phyloP scores from a whole-genome alignment of 2,888 invertebrate species.

The Eupithecia vulgata region DNA sequence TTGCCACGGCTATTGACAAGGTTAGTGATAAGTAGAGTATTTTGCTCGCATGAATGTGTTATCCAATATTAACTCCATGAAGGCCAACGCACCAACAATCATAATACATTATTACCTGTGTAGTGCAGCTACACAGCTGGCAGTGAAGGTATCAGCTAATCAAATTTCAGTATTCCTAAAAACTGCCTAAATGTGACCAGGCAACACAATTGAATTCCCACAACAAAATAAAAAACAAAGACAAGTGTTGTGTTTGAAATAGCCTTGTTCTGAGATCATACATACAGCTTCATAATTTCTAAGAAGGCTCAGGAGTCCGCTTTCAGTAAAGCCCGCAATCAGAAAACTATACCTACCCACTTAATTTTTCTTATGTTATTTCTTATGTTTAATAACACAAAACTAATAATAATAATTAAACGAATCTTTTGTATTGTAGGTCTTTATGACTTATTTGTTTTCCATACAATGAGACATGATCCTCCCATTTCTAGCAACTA shows the following conservation, averaged over 20 bases:
- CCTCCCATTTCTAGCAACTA: conserved; percentile 16
- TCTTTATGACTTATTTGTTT: not conserved
- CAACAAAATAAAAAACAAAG: not conserved
- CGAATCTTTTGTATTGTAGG: not conserved
- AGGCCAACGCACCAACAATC: not conserved
- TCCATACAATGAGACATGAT: not conserved
- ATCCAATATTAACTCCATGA: not conserved
- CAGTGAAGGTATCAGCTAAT: not conserved
- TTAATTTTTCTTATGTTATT: too few species aligned
- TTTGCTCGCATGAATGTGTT: not conserved
- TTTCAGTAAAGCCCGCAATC: not conserved
- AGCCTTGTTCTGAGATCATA: not conserved
- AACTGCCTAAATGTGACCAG: not conserved
- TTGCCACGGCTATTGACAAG: conserved; percentile 85
- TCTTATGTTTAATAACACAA: too few species aligned
- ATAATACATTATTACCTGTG: not conserved
- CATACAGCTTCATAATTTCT: not conserved
- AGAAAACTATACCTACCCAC: too few species aligned
- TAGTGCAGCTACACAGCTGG: not conserved
- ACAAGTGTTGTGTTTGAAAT: not conserved
- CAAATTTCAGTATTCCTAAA: not conserved
- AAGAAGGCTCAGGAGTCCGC: not conserved
- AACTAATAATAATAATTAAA: too few species aligned
- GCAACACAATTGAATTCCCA: not conserved
- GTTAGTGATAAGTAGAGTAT: conserved; percentile 62